A percentile compares a stretch with the other conserved stretches of the same genome.
These are phyloP conservation scores for Patiria pectinifera DNA, from an alignment of 53 echinoderm and acorn worm genomes.

Conservation along the genomic window DNA sequence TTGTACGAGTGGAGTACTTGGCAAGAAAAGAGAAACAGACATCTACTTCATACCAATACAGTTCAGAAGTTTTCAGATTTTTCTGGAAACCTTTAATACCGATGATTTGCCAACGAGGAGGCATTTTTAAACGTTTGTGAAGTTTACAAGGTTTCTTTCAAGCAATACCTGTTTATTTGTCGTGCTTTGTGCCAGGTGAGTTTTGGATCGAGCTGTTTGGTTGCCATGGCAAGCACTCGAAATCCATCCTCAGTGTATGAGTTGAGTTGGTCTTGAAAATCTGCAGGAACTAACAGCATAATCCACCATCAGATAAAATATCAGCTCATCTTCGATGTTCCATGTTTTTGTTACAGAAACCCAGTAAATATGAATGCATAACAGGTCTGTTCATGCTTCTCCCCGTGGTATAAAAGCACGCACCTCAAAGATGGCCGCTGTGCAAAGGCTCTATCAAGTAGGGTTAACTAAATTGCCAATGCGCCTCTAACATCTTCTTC, in stretches of 20 bases:
- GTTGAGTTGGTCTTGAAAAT: conserved; percentile 85
- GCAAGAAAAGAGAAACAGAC: neutral
- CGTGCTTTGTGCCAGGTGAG: conserved; percentile 88
- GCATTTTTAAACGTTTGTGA: neutral
- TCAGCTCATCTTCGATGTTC: too few species aligned
- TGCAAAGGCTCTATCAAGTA: too few species aligned
- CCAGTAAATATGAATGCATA: too few species aligned
- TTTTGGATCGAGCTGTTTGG: conserved; percentile 78
- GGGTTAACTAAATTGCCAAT: too few species aligned
- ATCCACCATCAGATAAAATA: neutral
- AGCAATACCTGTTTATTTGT: conserved; percentile 76
- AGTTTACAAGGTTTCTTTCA: neutral
- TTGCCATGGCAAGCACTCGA: conserved; percentile 89
- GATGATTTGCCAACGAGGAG: neutral
- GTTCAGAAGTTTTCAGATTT: too few species aligned
- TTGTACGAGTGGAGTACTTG: neutral
- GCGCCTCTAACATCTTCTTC: too few species aligned
- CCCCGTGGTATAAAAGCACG: too few species aligned
- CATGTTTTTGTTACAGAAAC: too few species aligned
- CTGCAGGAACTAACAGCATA: conserved; percentile 71
- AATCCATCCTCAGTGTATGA: conserved; percentile 88
- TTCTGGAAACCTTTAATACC: neutral
- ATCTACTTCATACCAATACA: too few species aligned
- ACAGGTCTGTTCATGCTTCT: too few species aligned
- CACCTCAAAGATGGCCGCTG: too few species aligned